These are phyloP conservation scores for Axis porcinus DNA, from an alignment of 2,113 vertebrate species.

Conservation along the genomic window DNA sequence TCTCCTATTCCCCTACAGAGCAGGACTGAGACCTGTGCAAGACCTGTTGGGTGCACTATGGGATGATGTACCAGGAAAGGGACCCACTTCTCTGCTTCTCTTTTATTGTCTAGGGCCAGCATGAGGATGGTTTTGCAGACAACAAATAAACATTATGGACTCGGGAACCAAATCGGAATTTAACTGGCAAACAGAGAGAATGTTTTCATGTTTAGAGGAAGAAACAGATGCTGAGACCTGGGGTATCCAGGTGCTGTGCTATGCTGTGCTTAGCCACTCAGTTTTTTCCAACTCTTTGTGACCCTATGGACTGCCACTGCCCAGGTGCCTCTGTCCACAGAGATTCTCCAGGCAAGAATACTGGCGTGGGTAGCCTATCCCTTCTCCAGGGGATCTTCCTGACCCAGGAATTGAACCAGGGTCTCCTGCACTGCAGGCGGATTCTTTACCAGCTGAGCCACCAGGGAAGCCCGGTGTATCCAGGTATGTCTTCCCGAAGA, in stretches of 20 bases:
- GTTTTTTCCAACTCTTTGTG: background rate
- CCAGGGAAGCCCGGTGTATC: background rate
- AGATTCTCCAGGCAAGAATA: background rate
- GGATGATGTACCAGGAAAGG: background rate
- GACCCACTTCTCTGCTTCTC: background rate
- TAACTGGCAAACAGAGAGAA: background rate
- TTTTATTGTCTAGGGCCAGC: background rate
- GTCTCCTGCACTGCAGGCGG: background rate
- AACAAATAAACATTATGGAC: background rate
- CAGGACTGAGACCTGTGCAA: background rate
- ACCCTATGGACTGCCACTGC: background rate
- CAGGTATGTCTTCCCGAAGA: background rate
- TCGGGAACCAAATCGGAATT: background rate
- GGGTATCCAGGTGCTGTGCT: background rate
- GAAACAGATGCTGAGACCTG: background rate
- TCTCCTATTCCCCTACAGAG: background rate
- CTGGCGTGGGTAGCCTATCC: background rate
- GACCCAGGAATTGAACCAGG: background rate
- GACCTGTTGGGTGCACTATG: background rate
- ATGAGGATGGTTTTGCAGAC: background rate
- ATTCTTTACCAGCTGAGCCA: background rate
- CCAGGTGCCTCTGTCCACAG: background rate
- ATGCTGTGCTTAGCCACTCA: background rate
- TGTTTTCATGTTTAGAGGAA: background rate
- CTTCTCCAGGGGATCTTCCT: background rate